phyloP scores from a whole-genome alignment of 2,113 vertebrate species.

The Onychostoma macrolepis region DNA sequence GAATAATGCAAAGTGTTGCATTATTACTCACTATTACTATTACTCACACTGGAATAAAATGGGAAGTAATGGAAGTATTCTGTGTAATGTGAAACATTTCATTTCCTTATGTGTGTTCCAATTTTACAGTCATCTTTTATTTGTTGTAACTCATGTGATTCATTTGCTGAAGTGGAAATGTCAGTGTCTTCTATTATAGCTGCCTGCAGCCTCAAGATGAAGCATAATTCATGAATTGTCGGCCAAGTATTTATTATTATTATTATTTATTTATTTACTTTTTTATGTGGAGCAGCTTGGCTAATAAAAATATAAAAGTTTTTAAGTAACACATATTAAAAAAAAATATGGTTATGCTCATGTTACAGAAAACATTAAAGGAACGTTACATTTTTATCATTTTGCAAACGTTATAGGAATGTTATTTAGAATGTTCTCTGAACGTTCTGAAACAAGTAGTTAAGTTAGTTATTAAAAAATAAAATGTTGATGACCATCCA shows the following conservation, averaged over 20 bases:
- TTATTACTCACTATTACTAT: neutral
- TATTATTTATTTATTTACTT: no score
- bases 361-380: neutral
- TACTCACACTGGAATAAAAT: neutral
- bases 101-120: neutral
- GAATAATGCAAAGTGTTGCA: neutral
- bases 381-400: neutral
- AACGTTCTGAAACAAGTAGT: neutral
- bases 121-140: neutral
- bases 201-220: neutral
- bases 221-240: neutral
- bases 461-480: no score
- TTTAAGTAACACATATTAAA: neutral
- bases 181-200: neutral
- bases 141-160: neutral
- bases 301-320: neutral
- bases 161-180: neutral
- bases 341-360: neutral
- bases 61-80: neutral
- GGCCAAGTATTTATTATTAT: neutral
- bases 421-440: neutral
- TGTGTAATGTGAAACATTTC: neutral
- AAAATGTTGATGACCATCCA: no score
- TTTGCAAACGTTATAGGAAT: neutral
- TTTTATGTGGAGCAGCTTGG: neutral